phyloP scores from a whole-genome alignment of 92 coral and sea anemone species.

The Actinernus sp. region DNA sequence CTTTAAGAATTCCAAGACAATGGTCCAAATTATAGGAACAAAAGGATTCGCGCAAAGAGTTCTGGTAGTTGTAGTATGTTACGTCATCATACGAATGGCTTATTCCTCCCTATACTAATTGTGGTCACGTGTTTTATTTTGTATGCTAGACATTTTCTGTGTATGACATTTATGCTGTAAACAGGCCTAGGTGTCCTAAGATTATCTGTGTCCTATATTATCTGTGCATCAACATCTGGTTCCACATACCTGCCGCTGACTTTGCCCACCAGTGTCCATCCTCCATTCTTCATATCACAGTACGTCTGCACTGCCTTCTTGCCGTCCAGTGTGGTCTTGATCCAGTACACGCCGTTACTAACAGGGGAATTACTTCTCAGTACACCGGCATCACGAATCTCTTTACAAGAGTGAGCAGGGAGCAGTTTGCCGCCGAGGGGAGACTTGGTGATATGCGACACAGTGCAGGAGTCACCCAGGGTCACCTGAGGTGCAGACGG shows the following conservation, averaged over 20 bases:
- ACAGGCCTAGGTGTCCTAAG: no score
- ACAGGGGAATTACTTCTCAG: conserved; percentile 29
- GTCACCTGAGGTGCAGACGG: conserved; percentile 49
- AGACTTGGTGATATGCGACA: conserved; percentile 11
- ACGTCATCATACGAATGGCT: no score
- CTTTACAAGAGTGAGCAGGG: conserved; percentile 85
- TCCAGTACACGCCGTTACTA: conserved; percentile 81
- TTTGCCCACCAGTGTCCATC: conserved; percentile 96
- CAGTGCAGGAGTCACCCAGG: conserved; percentile 51
- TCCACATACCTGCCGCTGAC: conserved; percentile 69
- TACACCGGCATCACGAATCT: conserved; percentile 68
- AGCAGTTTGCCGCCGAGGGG: conserved; percentile 13
- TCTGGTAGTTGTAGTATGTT: no score
- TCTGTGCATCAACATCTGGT: no score
- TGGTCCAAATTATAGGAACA: no score
- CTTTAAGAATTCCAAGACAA: no score
- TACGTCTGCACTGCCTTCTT: conserved; percentile 53
- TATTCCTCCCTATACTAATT: no score
- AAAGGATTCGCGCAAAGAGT: no score
- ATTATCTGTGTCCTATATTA: no score
- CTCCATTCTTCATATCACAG: conserved; percentile 86
- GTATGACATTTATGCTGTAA: no score
- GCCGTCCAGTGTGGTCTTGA: conserved; percentile 54
- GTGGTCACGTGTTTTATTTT: no score
- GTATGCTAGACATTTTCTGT: no score